Base-by-base conservation (phyloP, 2,888 invertebrate genomes). In the Seira ritae region DNA sequence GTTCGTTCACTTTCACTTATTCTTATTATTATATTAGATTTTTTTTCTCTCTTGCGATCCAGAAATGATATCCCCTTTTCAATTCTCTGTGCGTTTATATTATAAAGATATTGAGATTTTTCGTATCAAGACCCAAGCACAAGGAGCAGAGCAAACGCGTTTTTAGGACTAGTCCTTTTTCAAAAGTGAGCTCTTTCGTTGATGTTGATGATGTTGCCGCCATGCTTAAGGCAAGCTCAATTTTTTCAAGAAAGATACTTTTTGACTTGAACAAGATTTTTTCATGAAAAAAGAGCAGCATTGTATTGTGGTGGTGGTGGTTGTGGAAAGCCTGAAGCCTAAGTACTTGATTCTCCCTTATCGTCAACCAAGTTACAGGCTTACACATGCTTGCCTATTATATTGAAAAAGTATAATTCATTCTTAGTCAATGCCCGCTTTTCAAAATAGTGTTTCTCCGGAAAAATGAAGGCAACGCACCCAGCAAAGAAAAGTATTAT, bases 11-110 rank as follows among this genome's bases (percentile, higher is more conserved):
- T 17, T 37, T 31, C 50, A 31, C 46, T 46, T n/a, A n/a, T 46
- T 17, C 62, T 31, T 20, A 62, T 74, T 69, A 69, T 77, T 77
- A 77, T 69, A 77, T 77, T 77, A 69, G 60, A 60, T 79, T 37
- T 72, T 71, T 79, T 79, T 65, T 62, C 17, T 73, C 68, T 73
- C 73, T 73, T 62, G 68, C 72, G 73, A 80, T 73, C 80, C 73
- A 80, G 72, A 78, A 73, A 69, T 72, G 68, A 80, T 73, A 71
- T 78, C 78, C 79, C 66, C 79, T 72, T 79, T 79, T 72, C 79
- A 72, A 79, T 79, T 79, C 79, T n/a, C 62, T 62, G 19, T 67
- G 24, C 42, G 65, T 72, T 31, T 69, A 55, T 55, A 55, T 55
- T 55, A 55, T 12, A 31, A 55, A n/a, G 55, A 55, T 55, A 55